A percentile compares a stretch with the other conserved stretches of the same genome.
phyloP scores from a whole-genome alignment of 2,888 invertebrate species.

The Euclidia mi region DNA sequence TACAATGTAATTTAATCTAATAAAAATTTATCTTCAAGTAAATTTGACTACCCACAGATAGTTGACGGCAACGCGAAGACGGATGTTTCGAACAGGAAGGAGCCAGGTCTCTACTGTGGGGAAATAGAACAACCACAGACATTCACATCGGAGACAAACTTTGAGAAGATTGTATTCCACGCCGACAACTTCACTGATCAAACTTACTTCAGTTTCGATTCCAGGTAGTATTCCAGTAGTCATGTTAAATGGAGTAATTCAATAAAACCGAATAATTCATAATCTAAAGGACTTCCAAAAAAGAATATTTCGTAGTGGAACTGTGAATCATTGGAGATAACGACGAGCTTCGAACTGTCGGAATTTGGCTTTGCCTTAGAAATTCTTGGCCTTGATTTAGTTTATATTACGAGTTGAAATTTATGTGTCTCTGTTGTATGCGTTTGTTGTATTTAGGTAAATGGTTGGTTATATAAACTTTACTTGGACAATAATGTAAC shows the following conservation, averaged over 20 bases:
- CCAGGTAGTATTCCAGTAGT: conserved; percentile 84
- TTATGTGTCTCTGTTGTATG: not conserved
- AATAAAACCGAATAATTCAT: conserved; percentile 82
- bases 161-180: conserved; percentile 97
- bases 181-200: conserved; percentile 98
- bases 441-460: no score
- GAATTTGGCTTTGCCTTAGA: not conserved
- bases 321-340: conserved; percentile 5
- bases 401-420: not conserved
- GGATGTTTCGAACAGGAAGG: conserved; percentile 96
- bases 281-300: conserved; percentile 3
- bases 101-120: conserved; percentile 97
- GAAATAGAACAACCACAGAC: conserved; percentile 98
- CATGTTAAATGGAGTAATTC: conserved; percentile 90
- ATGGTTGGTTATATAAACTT: no score
- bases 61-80: conserved; percentile 97
- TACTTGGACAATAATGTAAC: no score
- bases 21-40: not conserved
- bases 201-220: conserved; percentile 96
- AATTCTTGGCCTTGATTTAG: not conserved
- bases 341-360: not conserved
- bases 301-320: not conserved
- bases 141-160: conserved; percentile 98
- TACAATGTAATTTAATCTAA: not conserved
- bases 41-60: conserved; percentile 90